Percentiles rank a stretch among this genome's conserved stretches.
phyloP scores from a whole-genome alignment of 2,888 invertebrate species.

The Sycophila texana region DNA sequence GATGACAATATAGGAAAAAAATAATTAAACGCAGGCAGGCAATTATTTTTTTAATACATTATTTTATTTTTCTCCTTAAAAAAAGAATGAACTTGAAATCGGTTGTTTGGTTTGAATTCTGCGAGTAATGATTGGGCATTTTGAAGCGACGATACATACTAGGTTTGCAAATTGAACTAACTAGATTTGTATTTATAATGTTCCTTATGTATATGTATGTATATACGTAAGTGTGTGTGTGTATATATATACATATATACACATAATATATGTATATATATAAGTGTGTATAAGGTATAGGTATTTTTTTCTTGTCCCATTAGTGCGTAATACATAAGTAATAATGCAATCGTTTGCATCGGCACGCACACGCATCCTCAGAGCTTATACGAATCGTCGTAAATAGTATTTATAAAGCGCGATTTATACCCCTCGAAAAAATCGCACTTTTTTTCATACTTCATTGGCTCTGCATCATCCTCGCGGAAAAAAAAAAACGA shows the following conservation, averaged over 20 bases:
- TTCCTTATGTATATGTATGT: slow-evolving; percentile 63
- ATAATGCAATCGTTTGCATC: slow-evolving; percentile 59
- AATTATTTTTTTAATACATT: slow-evolving; percentile 68
- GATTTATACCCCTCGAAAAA: slow-evolving; percentile 43
- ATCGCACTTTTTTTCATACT: slow-evolving; percentile 28
- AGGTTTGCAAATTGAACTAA: slow-evolving; percentile 74
- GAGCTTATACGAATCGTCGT: slow-evolving; percentile 6
- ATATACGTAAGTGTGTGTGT: slow-evolving; percentile 68
- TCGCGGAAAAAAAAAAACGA: slow-evolving; percentile 33
- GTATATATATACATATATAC: slow-evolving; percentile 64
- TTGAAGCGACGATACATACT: slow-evolving; percentile 74
- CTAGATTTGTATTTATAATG: slow-evolving; percentile 65
- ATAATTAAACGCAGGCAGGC: too few relatives aligned
- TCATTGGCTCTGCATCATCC: background rate
- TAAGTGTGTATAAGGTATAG: slow-evolving; percentile 71
- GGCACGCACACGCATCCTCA: slow-evolving; percentile 49
- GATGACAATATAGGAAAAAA: too few relatives aligned
- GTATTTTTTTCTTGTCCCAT: slow-evolving; percentile 64
- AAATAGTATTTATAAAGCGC: slow-evolving; percentile 23
- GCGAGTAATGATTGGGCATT: slow-evolving; percentile 75
- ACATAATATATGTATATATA: slow-evolving; percentile 59
- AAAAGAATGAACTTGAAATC: slow-evolving; percentile 75
- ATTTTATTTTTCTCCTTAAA: slow-evolving; percentile 74
- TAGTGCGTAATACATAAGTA: slow-evolving; percentile 60
- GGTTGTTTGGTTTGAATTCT: slow-evolving; percentile 67